Conservation (phyloP, 2,797 vertebrate species). For the Channallabes apus region DNA sequence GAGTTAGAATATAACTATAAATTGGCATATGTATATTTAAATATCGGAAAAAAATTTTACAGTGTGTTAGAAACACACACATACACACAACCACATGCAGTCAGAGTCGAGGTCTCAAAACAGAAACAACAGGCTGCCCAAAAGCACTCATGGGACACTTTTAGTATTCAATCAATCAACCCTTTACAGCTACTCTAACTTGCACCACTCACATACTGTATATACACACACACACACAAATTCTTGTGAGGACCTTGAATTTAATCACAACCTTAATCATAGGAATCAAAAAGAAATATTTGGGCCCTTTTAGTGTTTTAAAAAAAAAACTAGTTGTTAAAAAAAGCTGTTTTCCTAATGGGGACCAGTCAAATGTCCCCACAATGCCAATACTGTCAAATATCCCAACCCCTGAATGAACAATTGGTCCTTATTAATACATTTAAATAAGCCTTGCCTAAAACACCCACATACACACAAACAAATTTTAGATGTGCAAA, state of each 20-base stretch:
- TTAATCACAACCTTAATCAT: background rate
- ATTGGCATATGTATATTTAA: background rate
- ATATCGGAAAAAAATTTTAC: background rate
- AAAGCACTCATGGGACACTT: conserved; percentile 77
- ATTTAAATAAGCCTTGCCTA: background rate
- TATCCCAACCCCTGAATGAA: background rate
- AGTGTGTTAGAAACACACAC: conserved; percentile 4
- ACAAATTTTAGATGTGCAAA: background rate
- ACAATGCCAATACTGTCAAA: background rate
- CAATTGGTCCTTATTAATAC: background rate
- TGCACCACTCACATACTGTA: conserved; percentile 40
- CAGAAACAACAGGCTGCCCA: conserved; percentile 70
- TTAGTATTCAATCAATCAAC: conserved; percentile 72
- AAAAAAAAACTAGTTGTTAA: background rate
- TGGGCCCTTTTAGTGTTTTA: background rate
- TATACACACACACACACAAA: conserved; percentile 6
- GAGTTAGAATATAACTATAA: background rate
- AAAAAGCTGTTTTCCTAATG: background rate
- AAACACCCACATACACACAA: background rate
- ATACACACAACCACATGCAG: conserved; percentile 48
- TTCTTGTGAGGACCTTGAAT: background rate
- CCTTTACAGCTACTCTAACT: conserved; percentile 44
- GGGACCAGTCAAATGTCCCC: background rate
- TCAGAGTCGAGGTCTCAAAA: conserved; percentile 68
- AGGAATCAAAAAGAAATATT: background rate